Evolutionary conservation across 37 sponge, comb jelly and placozoan genomes (phyloP).

Genomic region (Beroe ovata): DNA sequence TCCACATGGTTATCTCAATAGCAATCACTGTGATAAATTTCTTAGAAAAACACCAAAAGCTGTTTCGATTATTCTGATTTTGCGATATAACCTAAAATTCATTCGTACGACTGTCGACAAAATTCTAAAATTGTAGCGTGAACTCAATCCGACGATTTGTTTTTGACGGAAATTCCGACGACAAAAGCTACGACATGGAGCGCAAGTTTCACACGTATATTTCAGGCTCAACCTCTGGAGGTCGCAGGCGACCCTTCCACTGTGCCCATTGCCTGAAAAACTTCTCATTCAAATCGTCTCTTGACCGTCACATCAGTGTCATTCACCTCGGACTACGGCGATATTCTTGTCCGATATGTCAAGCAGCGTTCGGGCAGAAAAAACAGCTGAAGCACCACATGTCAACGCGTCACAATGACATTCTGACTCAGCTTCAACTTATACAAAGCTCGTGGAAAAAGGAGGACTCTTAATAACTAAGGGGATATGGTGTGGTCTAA

Average conservation of each 20-base stretch:
- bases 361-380: slow-evolving; percentile 62
- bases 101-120: too few species aligned
- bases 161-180: too few species aligned
- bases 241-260: slow-evolving; percentile 58
- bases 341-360: slow-evolving; percentile 16
- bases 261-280: slow-evolving; percentile 57
- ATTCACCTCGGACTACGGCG: slow-evolving; percentile 53
- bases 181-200: too few species aligned
- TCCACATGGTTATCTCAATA: too few species aligned
- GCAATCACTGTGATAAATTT: too few species aligned
- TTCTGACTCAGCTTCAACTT: slow-evolving; percentile 35
- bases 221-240: slow-evolving; percentile 11
- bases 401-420: slow-evolving; percentile 48
- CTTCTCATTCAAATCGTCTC: slow-evolving; percentile 54
- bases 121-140: too few species aligned
- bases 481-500: too few species aligned
- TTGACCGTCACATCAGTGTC: slow-evolving; percentile 58
- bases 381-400: slow-evolving; percentile 65
- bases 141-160: too few species aligned
- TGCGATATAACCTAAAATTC: too few species aligned
- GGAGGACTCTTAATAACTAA: too few species aligned
- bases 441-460: slow-evolving; percentile 3
- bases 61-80: too few species aligned
- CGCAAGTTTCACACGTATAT: slow-evolving; percentile 5
- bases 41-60: too few species aligned